Conservation (phyloP, 2,888 invertebrate genomes). For the Watsonalla cultraria region DNA sequence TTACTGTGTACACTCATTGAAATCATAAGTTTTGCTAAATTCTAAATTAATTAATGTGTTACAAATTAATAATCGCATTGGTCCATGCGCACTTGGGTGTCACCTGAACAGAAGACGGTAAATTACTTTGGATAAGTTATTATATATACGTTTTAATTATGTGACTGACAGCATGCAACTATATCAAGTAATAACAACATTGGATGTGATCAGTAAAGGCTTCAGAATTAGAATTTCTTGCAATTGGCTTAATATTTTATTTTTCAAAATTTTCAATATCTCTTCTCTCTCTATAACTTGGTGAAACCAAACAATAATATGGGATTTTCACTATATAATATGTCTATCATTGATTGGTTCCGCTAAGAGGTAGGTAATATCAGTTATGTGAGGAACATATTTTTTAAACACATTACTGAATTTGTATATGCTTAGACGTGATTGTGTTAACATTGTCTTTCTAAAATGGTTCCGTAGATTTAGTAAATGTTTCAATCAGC, state of each 20-base stretch:
- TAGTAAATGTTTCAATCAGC: slow-evolving; percentile 57
- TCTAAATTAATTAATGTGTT: slow-evolving; percentile 11
- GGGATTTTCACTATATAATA: neutral
- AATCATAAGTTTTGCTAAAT: neutral
- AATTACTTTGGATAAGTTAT: slow-evolving; percentile 55
- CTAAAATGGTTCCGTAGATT: slow-evolving; percentile 64
- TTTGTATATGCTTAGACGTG: slow-evolving; percentile 66
- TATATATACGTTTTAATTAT: slow-evolving; percentile 55
- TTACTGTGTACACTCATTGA: neutral
- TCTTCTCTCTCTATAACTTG: slow-evolving; percentile 29
- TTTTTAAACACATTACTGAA: slow-evolving; percentile 10
- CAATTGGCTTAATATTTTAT: slow-evolving; percentile 64
- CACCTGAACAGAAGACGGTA: slow-evolving; percentile 76
- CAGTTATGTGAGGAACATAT: slow-evolving; percentile 21
- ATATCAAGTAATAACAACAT: slow-evolving; percentile 50
- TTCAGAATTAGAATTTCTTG: slow-evolving; percentile 56
- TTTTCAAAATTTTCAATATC: slow-evolving; percentile 57
- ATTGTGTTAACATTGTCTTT: slow-evolving; percentile 64
- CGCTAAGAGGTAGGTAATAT: slow-evolving; percentile 28
- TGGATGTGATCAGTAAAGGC: slow-evolving; percentile 42
- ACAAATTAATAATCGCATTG: slow-evolving; percentile 58
- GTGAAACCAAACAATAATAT: slow-evolving; percentile 26
- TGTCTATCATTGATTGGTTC: slow-evolving; percentile 22
- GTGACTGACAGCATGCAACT: slow-evolving; percentile 75
- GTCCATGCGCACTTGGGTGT: slow-evolving; percentile 70